Conservation (phyloP, 2,113 vertebrate species). For the Taxidea taxus region DNA sequence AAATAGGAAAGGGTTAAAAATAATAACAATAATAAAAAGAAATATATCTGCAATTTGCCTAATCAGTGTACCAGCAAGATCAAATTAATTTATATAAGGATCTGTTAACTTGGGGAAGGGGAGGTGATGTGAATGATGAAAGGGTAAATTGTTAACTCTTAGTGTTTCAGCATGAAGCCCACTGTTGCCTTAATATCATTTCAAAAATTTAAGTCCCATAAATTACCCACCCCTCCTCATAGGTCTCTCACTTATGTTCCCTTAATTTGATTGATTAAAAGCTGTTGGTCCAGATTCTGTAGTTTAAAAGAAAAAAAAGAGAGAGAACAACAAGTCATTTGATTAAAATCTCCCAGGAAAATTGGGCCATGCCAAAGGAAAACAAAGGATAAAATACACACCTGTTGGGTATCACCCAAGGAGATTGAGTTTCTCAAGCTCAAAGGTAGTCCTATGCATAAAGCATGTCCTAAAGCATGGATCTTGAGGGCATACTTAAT, state of each 20-base stretch:
- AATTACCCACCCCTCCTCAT: neutral
- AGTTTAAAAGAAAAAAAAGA: neutral
- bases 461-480: neutral
- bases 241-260: neutral
- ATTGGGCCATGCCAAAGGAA: neutral
- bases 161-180: neutral
- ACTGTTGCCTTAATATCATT: neutral
- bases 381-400: conserved; percentile 3
- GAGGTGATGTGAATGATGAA: neutral
- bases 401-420: neutral
- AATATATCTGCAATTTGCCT: neutral
- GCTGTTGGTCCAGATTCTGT: conserved; percentile 21
- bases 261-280: neutral
- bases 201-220: neutral
- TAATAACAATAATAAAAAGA: too few relatives aligned
- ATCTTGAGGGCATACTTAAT: neutral
- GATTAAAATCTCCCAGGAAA: conserved; percentile 17
- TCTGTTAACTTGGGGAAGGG: neutral
- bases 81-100: neutral
- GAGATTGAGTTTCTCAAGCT: neutral
- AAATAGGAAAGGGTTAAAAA: too few relatives aligned
- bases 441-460: neutral
- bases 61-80: neutral
- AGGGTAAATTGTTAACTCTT: neutral
- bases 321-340: neutral